Evolutionary conservation across 2,113 vertebrate genomes (phyloP), one percentile per base, ranked within the genome.

Genomic region (Mesocricetus auratus): DNA sequence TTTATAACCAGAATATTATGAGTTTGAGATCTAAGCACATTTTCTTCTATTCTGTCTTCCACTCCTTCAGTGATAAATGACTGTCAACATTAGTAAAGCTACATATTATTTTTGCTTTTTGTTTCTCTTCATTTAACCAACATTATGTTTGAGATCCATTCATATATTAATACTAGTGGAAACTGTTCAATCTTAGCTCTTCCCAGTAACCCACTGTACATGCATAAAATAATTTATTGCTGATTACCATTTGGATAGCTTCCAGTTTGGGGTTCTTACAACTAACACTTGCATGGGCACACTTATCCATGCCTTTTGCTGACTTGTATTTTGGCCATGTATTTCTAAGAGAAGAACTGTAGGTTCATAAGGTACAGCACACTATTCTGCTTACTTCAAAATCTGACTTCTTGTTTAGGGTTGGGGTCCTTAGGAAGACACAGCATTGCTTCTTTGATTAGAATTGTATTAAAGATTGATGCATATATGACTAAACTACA

Each of bases 101-200:
- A 39, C 8, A 60, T 6, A 15, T 17, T 42, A 50, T 15, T 86
- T 89, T 88, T 81, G 10, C 62, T 89, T 86, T 78, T 78, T 47
- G 22, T 96, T 77, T 93, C 19, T 86, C 13, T 87, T 93, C 50
- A 89, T 77, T 69, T 36, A 13, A 60, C 31, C 53, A 94, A 66
- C 5, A 91, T 89, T 93, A 66, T 58, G 33, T 92, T 92, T 93
- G 82, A 92, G 94, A 62, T 85, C 91, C 16, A 93, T 77, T 94
- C 64, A 90, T n/a, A 87, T 64, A 24, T 24, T 88, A 87, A 86
- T 77, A 89, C 79, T 71, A 75, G 29, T 62, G 1, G 47, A 64
- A 12, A 89, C 36, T 47, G 7, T 79, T 94, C 73, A 78, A 89
- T 89, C 56, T 62, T 87, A 74, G 24, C 31, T 93, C 17, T 91